Evolutionary conservation across 1,140 invertebrate genomes (phyloP).

Genomic region (Lucilia sericata): DNA sequence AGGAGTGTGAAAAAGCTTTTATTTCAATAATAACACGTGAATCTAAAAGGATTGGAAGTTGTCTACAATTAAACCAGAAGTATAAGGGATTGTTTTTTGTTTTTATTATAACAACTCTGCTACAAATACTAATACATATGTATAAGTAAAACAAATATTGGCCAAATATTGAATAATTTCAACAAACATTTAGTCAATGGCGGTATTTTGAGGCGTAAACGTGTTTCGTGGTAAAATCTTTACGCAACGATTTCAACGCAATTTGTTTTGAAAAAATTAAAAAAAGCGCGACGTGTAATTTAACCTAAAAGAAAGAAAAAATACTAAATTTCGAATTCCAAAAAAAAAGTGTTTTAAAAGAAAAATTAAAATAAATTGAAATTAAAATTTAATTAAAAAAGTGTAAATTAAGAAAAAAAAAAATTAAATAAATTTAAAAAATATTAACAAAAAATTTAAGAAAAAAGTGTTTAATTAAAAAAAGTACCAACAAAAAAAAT

Average conservation of each 20-base stretch:
- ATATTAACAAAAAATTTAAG: background rate
- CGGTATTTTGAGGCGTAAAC: conserved; percentile 43
- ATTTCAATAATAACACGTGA: background rate
- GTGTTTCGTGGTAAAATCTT: background rate
- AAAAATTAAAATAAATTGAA: background rate
- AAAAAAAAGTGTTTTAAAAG: background rate
- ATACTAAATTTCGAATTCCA: no score
- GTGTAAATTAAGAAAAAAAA: background rate
- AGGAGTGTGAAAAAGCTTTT: background rate
- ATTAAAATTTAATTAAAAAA: background rate
- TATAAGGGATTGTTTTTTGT: background rate
- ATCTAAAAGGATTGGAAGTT: background rate
- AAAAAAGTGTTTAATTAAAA: background rate
- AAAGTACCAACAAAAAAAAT: background rate
- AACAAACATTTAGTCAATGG: conserved; percentile 20
- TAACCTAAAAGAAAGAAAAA: background rate
- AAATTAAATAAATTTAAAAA: background rate
- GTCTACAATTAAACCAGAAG: background rate
- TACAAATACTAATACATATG: background rate
- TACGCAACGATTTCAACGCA: background rate
- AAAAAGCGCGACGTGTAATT: conserved; percentile 21
- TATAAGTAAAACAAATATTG: background rate
- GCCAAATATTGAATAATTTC: background rate
- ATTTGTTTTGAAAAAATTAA: background rate
- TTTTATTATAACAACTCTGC: background rate